Conservation (phyloP, 2,888 invertebrate genomes). For the Leucophenga montana region DNA sequence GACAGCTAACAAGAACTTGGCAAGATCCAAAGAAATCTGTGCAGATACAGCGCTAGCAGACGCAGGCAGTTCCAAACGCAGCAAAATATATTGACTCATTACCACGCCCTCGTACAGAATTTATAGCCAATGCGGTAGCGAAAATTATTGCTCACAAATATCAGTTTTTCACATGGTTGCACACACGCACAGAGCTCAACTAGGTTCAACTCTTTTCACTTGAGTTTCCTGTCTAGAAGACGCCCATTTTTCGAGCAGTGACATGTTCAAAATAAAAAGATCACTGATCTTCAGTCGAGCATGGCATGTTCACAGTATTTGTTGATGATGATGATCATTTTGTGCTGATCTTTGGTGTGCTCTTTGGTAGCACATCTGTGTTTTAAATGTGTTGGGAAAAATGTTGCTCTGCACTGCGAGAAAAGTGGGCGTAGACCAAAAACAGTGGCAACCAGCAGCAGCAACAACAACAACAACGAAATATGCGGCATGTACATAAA, state of each 20-base stretch:
- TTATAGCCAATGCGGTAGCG: slow-evolving; percentile 61
- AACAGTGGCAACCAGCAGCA: slow-evolving; percentile 35
- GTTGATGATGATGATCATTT: neutral
- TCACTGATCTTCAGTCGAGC: slow-evolving; percentile 19
- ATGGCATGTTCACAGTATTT: slow-evolving; percentile 32
- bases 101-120: slow-evolving; percentile 51
- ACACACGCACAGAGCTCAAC: neutral
- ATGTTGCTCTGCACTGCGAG: slow-evolving; percentile 14
- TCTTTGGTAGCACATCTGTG: slow-evolving; percentile 1
- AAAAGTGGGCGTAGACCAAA: slow-evolving; percentile 52
- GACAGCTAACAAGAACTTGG: slow-evolving; percentile 43
- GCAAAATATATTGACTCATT: slow-evolving; percentile 39
- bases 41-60: no score
- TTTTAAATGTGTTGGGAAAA: neutral
- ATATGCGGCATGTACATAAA: slow-evolving; percentile 49
- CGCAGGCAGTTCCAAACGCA: slow-evolving; percentile 34
- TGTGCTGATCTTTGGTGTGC: neutral
- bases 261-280: slow-evolving; percentile 29
- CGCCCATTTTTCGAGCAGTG: slow-evolving; percentile 59
- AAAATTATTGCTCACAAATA: slow-evolving; percentile 41
- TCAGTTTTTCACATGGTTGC: slow-evolving; percentile 43
- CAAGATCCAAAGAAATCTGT: neutral
- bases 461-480: no score
- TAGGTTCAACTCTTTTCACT: slow-evolving; percentile 46
- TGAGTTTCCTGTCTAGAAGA: slow-evolving; percentile 43